phyloP scores from a whole-genome alignment of 2,797 vertebrate species.

The Melanogrammus aeglefinus region DNA sequence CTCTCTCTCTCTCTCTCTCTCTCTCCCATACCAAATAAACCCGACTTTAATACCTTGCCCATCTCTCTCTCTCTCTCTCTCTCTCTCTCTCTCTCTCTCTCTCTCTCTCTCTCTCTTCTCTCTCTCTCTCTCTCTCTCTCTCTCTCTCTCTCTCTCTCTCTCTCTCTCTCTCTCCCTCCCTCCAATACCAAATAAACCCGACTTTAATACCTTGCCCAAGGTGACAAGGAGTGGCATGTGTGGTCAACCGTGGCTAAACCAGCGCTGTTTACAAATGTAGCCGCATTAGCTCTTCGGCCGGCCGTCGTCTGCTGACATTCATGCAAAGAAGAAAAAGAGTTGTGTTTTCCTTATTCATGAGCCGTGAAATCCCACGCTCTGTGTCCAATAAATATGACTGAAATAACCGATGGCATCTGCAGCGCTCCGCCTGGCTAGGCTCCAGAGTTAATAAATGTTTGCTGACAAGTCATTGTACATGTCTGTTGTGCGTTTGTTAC shows the following conservation, averaged over 20 bases:
- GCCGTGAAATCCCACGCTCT: conserved; percentile 35
- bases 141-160: too few species aligned
- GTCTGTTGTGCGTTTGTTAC: neutral
- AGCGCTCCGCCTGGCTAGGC: conserved; percentile 34
- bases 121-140: too few species aligned
- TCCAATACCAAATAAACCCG: neutral
- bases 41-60: neutral
- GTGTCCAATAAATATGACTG: conserved; percentile 45
- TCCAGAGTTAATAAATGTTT: conserved; percentile 54
- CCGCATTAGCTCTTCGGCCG: conserved; percentile 24
- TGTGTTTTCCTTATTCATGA: conserved; percentile 47
- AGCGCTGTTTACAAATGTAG: conserved; percentile 37
- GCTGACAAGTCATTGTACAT: conserved; percentile 16
- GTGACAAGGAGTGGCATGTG: conserved; percentile 38
- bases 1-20: neutral
- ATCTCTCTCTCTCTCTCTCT: neutral
- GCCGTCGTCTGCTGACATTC: conserved; percentile 48
- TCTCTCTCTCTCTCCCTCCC: neutral
- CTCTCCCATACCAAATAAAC: neutral
- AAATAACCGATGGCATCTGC: conserved; percentile 39
- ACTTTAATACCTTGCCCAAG: neutral
- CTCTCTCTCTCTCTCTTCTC: too few species aligned
- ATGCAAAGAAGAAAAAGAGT: conserved; percentile 26
- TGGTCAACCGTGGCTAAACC: conserved; percentile 31
- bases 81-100: too few species aligned